These are phyloP conservation scores for Neoarius graeffei DNA, from an alignment of 2,113 vertebrate genomes.

Conservation along the genomic window DNA sequence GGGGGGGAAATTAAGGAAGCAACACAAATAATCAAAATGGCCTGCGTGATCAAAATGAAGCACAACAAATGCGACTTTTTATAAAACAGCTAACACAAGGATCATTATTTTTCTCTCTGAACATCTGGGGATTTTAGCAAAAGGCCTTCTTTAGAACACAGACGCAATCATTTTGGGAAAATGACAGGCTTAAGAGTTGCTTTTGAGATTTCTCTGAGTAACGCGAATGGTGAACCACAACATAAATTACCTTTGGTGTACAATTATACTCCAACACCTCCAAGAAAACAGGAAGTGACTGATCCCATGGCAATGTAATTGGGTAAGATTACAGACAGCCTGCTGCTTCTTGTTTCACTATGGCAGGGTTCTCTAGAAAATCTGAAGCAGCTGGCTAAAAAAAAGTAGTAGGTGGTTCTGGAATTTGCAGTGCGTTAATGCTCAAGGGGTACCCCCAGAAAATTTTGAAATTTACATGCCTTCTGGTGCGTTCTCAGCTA, in stretches of 20 bases:
- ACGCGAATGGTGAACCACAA: slow-evolving; percentile 39
- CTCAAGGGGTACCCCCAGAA: too few species aligned
- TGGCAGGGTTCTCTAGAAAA: too few species aligned
- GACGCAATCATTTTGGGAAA: background rate
- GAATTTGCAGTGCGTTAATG: too few species aligned
- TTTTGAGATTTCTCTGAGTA: slow-evolving; percentile 31
- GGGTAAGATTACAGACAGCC: slow-evolving; percentile 36
- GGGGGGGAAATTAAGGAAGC: too few species aligned
- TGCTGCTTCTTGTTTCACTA: slow-evolving; percentile 28
- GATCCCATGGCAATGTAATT: slow-evolving; percentile 53
- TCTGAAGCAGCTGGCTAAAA: too few species aligned
- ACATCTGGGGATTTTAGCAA: background rate
- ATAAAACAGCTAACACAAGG: background rate
- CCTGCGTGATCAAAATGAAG: background rate
- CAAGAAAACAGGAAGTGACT: slow-evolving; percentile 31
- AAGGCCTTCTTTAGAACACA: background rate
- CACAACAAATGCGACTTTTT: background rate
- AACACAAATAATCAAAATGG: background rate
- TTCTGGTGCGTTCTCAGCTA: too few species aligned
- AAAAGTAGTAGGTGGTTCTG: too few species aligned
- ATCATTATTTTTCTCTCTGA: background rate
- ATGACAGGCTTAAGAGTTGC: background rate
- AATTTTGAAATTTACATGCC: too few species aligned
- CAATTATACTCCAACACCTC: slow-evolving; percentile 44
- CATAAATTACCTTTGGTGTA: slow-evolving; percentile 36